Evolutionary conservation across 2,797 vertebrate genomes (phyloP).

Genomic region (Amazonetta brasiliensis): DNA sequence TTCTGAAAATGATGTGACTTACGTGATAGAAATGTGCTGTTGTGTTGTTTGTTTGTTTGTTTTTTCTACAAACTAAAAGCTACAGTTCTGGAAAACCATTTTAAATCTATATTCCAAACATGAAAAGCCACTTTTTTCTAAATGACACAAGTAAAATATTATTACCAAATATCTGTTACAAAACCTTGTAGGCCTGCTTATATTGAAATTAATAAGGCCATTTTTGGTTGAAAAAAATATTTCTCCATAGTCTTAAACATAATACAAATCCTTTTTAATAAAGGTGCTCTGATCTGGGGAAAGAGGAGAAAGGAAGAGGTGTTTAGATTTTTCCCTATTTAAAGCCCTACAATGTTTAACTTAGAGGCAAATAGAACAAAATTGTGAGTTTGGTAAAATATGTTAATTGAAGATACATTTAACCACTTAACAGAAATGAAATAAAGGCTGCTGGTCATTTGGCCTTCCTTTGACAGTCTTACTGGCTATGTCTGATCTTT

Average conservation of each 20-base stretch:
- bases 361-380: neutral
- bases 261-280: neutral
- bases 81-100: neutral
- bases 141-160: neutral
- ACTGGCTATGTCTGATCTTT: constrained; percentile 16
- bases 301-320: neutral
- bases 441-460: neutral
- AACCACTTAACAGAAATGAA: neutral
- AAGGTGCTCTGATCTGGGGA: neutral
- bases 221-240: neutral
- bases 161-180: neutral
- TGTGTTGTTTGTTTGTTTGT: neutral
- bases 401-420: neutral
- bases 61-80: neutral
- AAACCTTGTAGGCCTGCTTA: neutral
- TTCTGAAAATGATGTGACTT: neutral
- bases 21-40: neutral
- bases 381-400: neutral
- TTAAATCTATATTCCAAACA: neutral
- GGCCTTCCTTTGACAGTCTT: neutral
- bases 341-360: neutral
- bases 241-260: neutral
- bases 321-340: neutral
- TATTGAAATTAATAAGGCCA: neutral
- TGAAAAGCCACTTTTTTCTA: neutral